phyloP scores from a whole-genome alignment of 1,140 invertebrate species.

The Trichoplusia ni region DNA sequence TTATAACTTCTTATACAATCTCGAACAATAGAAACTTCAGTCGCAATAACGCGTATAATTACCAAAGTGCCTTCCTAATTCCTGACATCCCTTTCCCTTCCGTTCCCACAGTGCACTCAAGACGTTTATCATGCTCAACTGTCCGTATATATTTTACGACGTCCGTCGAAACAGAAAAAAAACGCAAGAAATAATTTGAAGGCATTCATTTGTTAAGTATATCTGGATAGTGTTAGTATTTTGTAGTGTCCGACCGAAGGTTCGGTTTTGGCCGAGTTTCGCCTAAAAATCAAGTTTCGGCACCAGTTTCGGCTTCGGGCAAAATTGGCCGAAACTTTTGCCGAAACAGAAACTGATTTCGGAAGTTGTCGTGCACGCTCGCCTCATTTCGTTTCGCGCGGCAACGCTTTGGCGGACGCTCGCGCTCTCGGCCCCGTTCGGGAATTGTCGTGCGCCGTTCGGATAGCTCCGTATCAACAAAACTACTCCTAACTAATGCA shows the following conservation, averaged over 20 bases:
- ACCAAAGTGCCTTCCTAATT: neutral
- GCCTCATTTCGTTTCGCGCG: constrained; percentile 7
- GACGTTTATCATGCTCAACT: neutral
- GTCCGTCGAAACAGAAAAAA: neutral
- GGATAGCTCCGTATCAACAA: no score
- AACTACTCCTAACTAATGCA: no score
- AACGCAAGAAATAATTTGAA: neutral
- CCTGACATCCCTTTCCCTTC: neutral
- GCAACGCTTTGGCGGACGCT: constrained; percentile 14
- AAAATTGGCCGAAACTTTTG: constrained; percentile 26
- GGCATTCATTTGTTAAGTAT: neutral
- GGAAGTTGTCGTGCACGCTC: no score
- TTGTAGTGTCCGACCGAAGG: constrained; percentile 4
- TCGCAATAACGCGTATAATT: no score
- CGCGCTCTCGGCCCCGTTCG: no score
- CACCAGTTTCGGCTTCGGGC: constrained; percentile 21
- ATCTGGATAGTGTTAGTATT: constrained; percentile 5
- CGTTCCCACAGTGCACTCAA: neutral
- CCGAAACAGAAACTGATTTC: constrained; percentile 20
- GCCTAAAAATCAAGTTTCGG: constrained; percentile 16
- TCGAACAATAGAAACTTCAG: no score
- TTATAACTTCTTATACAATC: no score
- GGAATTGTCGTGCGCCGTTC: no score
- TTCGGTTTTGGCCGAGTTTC: constrained; percentile 18
- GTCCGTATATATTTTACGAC: neutral